Conservation (phyloP, 2,113 vertebrate genomes). For the Edolisoma coerulescens region DNA sequence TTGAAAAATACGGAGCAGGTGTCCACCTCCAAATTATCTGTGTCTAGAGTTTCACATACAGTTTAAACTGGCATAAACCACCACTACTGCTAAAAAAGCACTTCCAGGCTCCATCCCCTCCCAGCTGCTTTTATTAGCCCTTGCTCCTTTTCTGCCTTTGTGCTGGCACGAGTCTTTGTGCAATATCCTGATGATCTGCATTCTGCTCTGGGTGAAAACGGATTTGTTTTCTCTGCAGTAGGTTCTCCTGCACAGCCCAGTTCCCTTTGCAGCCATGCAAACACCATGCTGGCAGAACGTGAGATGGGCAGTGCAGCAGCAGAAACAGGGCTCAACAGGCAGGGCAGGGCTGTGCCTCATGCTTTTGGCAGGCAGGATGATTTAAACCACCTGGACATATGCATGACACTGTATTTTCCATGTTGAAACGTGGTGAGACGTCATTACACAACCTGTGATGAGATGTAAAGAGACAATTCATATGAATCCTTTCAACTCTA, state of each 20-base stretch:
- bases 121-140: neutral
- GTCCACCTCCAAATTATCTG: neutral
- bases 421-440: neutral
- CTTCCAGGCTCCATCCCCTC: neutral
- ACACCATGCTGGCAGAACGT: neutral
- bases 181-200: neutral
- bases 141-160: neutral
- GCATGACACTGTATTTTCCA: conserved; percentile 6
- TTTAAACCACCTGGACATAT: neutral
- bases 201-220: neutral
- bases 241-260: neutral
- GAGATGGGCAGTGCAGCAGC: neutral
- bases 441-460: neutral
- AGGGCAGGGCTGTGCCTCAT: neutral
- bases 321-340: neutral
- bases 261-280: accelerated
- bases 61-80: neutral
- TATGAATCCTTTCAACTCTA: neutral
- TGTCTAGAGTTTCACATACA: neutral
- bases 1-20: neutral
- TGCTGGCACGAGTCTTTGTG: neutral
- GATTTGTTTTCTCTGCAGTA: neutral
- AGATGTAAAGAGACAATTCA: neutral
- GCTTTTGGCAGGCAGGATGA: neutral
- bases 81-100: neutral